Percentiles rank a stretch among this genome's conserved stretches.
phyloP scores from a whole-genome alignment of 2,888 invertebrate genomes.

The Nephrocerus scutellatus region DNA sequence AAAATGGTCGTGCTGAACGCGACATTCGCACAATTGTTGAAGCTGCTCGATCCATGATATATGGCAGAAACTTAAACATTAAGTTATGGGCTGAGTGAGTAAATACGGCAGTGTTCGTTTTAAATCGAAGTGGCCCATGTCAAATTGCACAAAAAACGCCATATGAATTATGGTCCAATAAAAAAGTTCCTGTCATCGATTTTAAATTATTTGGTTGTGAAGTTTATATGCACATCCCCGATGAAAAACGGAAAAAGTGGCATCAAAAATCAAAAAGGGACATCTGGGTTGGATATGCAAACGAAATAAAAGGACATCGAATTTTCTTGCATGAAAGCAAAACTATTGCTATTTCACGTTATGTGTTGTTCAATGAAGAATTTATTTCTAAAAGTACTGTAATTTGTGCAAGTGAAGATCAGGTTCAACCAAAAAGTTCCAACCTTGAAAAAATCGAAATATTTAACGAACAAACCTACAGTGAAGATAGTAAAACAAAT shows the following conservation, averaged over 20 bases:
- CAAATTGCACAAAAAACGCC: too few relatives aligned
- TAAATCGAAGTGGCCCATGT: too few relatives aligned
- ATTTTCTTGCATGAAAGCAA: too few relatives aligned
- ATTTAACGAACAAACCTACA: too few relatives aligned
- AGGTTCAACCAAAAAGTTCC: background rate
- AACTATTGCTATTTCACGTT: background rate
- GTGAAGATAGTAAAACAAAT: too few relatives aligned
- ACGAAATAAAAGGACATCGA: conserved; percentile 6
- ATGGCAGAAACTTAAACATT: conserved; percentile 17
- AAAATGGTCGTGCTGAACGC: conserved; percentile 35
- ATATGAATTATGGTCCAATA: conserved; percentile 1
- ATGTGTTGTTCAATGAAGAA: conserved; percentile 3
- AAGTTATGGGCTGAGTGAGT: conserved; percentile 40
- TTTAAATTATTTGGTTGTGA: conserved; percentile 5
- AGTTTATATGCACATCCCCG: background rate
- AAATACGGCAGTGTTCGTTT: conserved; percentile 30
- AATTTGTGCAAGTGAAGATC: too few relatives aligned
- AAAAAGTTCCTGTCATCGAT: background rate
- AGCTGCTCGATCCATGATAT: conserved; percentile 24
- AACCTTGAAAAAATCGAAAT: too few relatives aligned
- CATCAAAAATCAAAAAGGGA: conserved; percentile 5
- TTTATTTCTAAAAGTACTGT: background rate
- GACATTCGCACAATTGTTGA: conserved; percentile 34
- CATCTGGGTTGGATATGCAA: conserved; percentile 3
- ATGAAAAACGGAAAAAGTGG: conserved; percentile 6